Conservation (phyloP, 2,113 vertebrate genomes). For the Tinamus guttatus region DNA sequence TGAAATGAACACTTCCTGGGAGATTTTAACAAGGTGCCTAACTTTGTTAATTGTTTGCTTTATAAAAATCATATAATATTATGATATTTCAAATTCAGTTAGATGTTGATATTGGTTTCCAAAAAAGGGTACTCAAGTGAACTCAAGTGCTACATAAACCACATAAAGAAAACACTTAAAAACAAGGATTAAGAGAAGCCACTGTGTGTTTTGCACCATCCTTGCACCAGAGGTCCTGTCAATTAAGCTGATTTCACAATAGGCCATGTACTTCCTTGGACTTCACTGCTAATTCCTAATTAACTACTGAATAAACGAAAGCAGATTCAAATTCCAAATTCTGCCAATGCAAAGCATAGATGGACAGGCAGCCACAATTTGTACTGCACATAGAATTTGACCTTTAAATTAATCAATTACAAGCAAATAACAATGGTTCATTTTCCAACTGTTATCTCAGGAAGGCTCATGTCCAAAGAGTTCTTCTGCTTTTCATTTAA, state of each 20-base stretch:
- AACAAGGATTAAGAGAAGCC: background rate
- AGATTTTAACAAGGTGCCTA: background rate
- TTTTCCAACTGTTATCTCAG: constrained; percentile 29
- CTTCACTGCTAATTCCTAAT: background rate
- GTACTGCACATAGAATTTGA: constrained; percentile 38
- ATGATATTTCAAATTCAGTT: background rate
- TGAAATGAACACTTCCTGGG: background rate
- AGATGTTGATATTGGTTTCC: rapidly evolving
- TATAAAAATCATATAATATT: background rate
- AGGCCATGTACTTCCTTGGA: background rate
- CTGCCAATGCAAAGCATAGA: background rate
- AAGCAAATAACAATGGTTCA: constrained; percentile 41
- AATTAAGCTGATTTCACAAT: background rate
- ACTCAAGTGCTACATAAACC: background rate
- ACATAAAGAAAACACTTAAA: background rate
- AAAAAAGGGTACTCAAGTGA: background rate
- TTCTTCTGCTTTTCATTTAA: constrained; percentile 73
- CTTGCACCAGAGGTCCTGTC: background rate
- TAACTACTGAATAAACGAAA: background rate
- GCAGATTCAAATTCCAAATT: background rate
- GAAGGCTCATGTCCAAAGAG: constrained; percentile 42
- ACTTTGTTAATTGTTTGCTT: background rate
- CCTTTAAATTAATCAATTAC: constrained; percentile 68
- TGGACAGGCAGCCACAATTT: background rate
- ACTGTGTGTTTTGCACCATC: background rate